Evolutionary conservation across 2,888 invertebrate species (phyloP).

Genomic region (Cenopis cana): DNA sequence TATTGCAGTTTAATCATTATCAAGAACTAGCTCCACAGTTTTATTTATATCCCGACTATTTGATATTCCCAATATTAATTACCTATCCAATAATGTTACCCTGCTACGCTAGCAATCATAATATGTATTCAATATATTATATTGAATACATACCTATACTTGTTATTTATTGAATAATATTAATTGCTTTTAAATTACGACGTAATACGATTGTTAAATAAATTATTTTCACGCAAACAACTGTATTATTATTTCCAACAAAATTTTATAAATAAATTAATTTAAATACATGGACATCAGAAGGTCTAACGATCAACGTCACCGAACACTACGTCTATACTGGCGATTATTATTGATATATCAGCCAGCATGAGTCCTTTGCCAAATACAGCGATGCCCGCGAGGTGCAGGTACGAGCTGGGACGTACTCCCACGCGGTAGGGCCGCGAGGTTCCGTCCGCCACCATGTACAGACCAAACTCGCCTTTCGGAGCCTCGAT

Average conservation of each 20-base stretch:
- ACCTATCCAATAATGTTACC: neutral
- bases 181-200: neutral
- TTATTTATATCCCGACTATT: neutral
- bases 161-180: constrained; percentile 18
- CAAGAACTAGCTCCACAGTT: neutral
- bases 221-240: constrained; percentile 31
- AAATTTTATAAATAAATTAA: neutral
- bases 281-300: neutral
- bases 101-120: neutral
- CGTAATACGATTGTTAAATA: constrained; percentile 25
- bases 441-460: constrained; percentile 92
- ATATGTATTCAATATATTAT: no score
- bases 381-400: constrained; percentile 87
- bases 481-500: constrained; percentile 95
- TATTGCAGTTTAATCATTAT: neutral
- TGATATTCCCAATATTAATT: neutral
- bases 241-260: neutral
- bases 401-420: constrained; percentile 85
- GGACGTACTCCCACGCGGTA: constrained; percentile 87
- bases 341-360: constrained; percentile 91
- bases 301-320: constrained; percentile 84
- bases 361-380: constrained; percentile 90
- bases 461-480: constrained; percentile 93
- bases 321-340: constrained; percentile 86
- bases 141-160: neutral